Conservation (phyloP, 2,797 vertebrate genomes). For the Orientallactaga sibirica region DNA sequence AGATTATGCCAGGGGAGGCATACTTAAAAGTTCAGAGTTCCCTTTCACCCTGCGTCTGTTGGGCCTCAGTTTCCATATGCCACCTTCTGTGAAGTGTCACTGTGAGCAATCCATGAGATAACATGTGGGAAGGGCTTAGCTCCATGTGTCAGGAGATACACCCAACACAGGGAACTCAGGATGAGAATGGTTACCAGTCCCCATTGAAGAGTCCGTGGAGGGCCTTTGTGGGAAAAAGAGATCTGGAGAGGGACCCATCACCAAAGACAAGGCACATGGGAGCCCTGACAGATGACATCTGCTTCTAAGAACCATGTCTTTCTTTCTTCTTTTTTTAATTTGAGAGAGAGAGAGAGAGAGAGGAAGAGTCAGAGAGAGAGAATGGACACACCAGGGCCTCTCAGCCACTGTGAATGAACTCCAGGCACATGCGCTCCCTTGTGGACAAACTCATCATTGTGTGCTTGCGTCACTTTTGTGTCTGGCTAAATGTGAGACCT, state of each 20-base stretch:
- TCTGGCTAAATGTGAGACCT: too few species aligned
- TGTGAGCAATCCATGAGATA: background rate
- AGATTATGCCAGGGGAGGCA: background rate
- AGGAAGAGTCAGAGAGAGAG: too few species aligned
- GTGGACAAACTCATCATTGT: too few species aligned
- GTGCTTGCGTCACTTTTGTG: too few species aligned
- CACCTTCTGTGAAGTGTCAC: background rate
- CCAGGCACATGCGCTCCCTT: too few species aligned
- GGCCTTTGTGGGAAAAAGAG: background rate
- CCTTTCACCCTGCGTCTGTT: background rate
- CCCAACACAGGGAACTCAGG: background rate
- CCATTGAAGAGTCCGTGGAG: background rate
- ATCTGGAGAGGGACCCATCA: background rate
- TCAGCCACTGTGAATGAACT: too few species aligned
- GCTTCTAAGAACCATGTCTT: conserved; percentile 69
- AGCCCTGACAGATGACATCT: conserved; percentile 71
- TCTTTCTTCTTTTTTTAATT: too few species aligned
- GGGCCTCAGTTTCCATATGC: background rate
- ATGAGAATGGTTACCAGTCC: background rate
- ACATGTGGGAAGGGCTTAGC: background rate
- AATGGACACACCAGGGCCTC: too few species aligned
- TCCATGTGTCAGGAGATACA: background rate
- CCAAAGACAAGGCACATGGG: conserved; percentile 62
- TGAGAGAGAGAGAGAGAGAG: too few species aligned
- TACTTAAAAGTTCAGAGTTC: background rate